Conservation (phyloP, 2,113 vertebrate genomes). For the Antechinus stuartii region DNA sequence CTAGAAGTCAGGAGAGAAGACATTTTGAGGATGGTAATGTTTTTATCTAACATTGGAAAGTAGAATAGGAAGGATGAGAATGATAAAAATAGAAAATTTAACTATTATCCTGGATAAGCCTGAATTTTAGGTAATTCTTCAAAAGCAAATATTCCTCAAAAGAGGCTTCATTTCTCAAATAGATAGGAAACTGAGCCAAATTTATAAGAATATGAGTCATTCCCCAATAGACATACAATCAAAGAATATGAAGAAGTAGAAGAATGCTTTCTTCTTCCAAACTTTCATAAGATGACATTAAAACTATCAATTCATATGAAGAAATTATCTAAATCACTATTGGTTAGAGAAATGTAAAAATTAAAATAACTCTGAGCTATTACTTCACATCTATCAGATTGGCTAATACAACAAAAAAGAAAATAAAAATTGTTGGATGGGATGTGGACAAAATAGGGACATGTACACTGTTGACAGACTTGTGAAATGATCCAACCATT, state of each 20-base stretch:
- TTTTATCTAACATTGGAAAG: constrained; percentile 22
- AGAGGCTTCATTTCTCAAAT: background rate
- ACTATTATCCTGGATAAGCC: background rate
- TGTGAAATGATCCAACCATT: background rate
- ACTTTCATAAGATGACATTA: background rate
- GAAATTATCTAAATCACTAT: background rate
- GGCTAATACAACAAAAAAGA: background rate
- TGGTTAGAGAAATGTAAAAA: background rate
- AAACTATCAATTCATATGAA: background rate
- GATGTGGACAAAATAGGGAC: background rate
- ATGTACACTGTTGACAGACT: background rate
- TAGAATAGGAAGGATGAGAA: background rate
- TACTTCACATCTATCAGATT: background rate
- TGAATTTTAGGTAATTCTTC: constrained; percentile 45
- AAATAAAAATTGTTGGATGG: background rate
- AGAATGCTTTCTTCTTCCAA: too few relatives aligned
- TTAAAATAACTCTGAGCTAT: background rate
- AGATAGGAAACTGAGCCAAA: background rate
- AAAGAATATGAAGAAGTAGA: background rate
- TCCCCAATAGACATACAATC: background rate
- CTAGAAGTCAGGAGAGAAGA: constrained; percentile 93
- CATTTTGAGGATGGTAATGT: constrained; percentile 90
- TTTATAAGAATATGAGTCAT: background rate
- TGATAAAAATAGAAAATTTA: constrained; percentile 9
- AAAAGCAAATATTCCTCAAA: background rate